Evolutionary conservation across 2,888 invertebrate genomes (phyloP).

Genomic region (Spilarctia lutea): DNA sequence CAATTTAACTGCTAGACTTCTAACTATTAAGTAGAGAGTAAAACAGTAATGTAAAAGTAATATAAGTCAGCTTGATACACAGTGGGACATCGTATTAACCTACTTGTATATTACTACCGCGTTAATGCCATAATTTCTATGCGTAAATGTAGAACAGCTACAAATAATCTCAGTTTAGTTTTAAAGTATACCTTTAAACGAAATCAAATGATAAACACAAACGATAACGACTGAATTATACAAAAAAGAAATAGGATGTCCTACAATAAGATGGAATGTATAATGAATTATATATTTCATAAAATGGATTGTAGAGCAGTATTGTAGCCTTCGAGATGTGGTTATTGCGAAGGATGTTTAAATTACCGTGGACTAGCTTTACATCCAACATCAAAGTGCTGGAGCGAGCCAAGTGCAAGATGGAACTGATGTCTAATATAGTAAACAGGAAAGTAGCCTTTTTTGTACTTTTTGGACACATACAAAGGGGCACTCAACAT

Average conservation of each 20-base stretch:
- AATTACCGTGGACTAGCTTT: no score
- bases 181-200: not conserved
- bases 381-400: no score
- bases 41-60: not conserved
- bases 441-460: no score
- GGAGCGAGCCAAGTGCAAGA: no score
- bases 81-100: not conserved
- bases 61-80: not conserved
- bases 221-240: not conserved
- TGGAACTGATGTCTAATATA: no score
- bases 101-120: not conserved
- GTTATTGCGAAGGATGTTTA: no score
- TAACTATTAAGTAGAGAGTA: not conserved
- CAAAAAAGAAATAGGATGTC: not conserved
- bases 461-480: no score
- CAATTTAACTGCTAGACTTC: not conserved
- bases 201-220: not conserved
- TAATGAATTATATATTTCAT: no score
- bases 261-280: not conserved
- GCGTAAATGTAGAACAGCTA: not conserved
- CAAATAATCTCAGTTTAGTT: not conserved
- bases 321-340: no score
- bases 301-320: no score
- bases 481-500: no score
- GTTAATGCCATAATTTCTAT: not conserved